phyloP scores from a whole-genome alignment of 2,888 invertebrate genomes.

The Ormyrus thymus region DNA sequence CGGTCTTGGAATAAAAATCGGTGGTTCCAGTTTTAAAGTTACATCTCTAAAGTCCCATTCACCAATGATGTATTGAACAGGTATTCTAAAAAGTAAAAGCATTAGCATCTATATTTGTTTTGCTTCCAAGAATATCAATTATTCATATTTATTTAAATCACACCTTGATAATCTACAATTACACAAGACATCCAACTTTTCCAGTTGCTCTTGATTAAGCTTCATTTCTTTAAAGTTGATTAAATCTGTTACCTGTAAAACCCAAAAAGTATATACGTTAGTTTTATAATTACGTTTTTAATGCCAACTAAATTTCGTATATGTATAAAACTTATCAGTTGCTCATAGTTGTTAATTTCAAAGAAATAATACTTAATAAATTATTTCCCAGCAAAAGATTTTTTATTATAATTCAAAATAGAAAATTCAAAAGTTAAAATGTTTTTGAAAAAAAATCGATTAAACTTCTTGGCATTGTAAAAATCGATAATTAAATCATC shows the following conservation, averaged over 20 bases:
- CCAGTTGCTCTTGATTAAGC: constrained; percentile 31
- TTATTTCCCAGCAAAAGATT: not conserved
- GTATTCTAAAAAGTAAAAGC: constrained; percentile 77
- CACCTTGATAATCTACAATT: constrained; percentile 51
- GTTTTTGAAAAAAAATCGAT: too few species aligned
- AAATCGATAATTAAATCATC: too few species aligned
- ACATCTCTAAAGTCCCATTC: constrained; percentile 82
- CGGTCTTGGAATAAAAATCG: constrained; percentile 83
- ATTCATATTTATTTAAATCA: not conserved
- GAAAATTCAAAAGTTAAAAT: too few species aligned
- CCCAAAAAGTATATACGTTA: not conserved
- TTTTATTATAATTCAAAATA: not conserved
- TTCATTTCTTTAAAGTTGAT: constrained; percentile 1
- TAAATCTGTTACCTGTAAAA: constrained; percentile 39
- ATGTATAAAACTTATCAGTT: too few species aligned
- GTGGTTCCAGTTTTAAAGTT: constrained; percentile 77
- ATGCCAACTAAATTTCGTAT: too few species aligned
- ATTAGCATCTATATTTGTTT: not conserved
- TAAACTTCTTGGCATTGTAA: too few species aligned
- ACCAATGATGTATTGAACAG: constrained; percentile 83
- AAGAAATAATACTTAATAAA: not conserved
- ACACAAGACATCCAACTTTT: constrained; percentile 42
- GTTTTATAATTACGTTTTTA: too few species aligned
- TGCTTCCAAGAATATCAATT: not conserved
- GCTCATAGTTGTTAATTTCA: not conserved